These are phyloP conservation scores for Germaria angustata DNA, from an alignment of 2,888 invertebrate species.

Conservation along the genomic window DNA sequence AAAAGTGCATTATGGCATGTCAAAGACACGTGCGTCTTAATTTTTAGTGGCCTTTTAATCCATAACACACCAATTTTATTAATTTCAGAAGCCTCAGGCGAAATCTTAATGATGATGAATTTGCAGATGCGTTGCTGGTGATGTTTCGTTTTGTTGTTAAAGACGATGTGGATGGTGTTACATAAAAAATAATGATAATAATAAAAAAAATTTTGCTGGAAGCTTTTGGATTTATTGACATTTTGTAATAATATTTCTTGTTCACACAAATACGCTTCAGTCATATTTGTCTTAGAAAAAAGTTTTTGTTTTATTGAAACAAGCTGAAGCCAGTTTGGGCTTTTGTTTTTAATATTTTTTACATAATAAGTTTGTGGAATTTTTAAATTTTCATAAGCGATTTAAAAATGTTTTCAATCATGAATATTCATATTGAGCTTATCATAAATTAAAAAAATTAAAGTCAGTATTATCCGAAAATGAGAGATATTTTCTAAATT, in stretches of 20 bases:
- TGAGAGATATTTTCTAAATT: no score
- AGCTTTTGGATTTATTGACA: conserved; percentile 3
- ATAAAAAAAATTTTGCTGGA: conserved; percentile 1
- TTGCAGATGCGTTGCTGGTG: background rate
- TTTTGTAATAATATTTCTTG: conserved; percentile 27
- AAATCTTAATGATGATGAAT: conserved; percentile 44
- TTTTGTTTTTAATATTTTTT: no score
- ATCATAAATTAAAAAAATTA: no score
- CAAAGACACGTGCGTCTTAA: conserved; percentile 35
- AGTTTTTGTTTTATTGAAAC: background rate
- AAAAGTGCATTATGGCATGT: conserved; percentile 1
- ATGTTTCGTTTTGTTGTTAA: background rate
- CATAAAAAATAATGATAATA: background rate
- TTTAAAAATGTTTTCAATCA: background rate
- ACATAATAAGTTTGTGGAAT: background rate
- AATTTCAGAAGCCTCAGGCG: conserved; percentile 23
- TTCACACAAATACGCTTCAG: conserved; percentile 40
- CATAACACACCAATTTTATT: conserved; percentile 37
- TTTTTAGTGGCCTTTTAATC: background rate
- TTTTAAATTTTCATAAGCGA: background rate
- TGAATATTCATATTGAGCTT: no score
- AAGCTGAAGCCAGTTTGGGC: background rate
- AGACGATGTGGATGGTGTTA: background rate
- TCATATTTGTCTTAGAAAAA: conserved; percentile 4
- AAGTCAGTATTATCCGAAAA: no score